Evolutionary conservation across 2,888 invertebrate genomes (phyloP).

Genomic region (Eubasilissa splendida): DNA sequence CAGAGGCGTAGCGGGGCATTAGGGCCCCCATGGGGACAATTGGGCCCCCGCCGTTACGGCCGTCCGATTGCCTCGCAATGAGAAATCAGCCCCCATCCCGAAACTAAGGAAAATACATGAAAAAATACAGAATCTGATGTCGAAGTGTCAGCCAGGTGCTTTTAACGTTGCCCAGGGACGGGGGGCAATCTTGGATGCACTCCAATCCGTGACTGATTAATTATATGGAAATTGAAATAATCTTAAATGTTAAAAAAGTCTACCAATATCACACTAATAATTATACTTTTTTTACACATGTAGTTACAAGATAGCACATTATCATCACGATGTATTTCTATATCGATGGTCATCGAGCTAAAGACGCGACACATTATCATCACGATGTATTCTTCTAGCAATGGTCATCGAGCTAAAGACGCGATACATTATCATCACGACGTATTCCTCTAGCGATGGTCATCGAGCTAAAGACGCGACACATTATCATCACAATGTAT

Average conservation of each 20-base stretch:
- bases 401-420: too few species aligned
- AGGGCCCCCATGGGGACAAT: slow-evolving; percentile 74
- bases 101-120: slow-evolving; percentile 18
- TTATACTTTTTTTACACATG: too few species aligned
- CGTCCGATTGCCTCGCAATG: slow-evolving; percentile 73
- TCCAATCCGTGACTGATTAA: slow-evolving; percentile 29
- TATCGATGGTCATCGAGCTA: too few species aligned
- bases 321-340: too few species aligned
- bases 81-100: slow-evolving; percentile 46
- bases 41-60: slow-evolving; percentile 76
- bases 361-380: too few species aligned
- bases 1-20: slow-evolving; percentile 62
- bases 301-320: too few species aligned
- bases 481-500: too few species aligned
- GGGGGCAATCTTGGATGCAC: slow-evolving; percentile 24
- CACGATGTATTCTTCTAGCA: too few species aligned
- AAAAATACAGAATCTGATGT: slow-evolving; percentile 38
- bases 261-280: too few species aligned
- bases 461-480: too few species aligned
- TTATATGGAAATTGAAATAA: slow-evolving; percentile 26
- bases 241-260: neutral
- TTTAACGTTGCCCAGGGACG: slow-evolving; percentile 32
- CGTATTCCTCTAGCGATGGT: too few species aligned
- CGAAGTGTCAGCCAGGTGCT: slow-evolving; percentile 48
- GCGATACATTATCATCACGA: too few species aligned